Evolutionary conservation across 2,888 invertebrate species (phyloP), one percentile per base, ranked within the genome.

Genomic region (Drosophila tripunctata): DNA sequence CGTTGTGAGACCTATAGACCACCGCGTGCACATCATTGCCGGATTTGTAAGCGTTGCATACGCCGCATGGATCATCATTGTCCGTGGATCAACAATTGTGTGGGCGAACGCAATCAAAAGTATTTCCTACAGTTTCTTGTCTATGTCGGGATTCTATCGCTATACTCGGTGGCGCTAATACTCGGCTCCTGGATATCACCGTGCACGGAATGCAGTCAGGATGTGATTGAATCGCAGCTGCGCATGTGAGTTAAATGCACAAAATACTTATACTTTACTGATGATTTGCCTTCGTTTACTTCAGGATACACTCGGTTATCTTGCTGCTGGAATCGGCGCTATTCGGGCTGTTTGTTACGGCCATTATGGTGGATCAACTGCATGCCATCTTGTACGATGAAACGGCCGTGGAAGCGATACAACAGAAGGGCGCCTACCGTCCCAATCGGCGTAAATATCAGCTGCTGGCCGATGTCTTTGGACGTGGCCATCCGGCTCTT

Each of bases 1-100:
- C 92, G 96, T 79, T 96, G 96, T 90, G 95, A 96, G 92, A 95
- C 96, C 47, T 94, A 96, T 90, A 92, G 96, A 47, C 97, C 97
- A 6, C 96, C 96, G 0, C 92, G 96, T 74, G 96, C 97, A 5
- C 96, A 97, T 91, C 97, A 97, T 90, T 97, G 97, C 91, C 94
- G 96, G 78, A 95, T 97, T 74, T 97, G 97, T 89, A 95, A 95
- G 82, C 92, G 96, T 68, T 97, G 97, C 89, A 94, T 97, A 52
- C 84, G 91, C 2, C 89, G 90, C 41, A 90, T 91, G 90, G 91
- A 91, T 58, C 91, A 91, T 43, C 97, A 97, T 91, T 97, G 97
- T 90, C 96, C 96, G 4, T 96, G 96, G 96, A 97, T 97, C 44
- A 98, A 98, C 90, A 98, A 98, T 91, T 97, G 97, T 91, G 96